Percentiles rank a stretch among this genome's conserved stretches.
These are phyloP conservation scores for Nanger granti DNA, from an alignment of 2,113 vertebrate species.

Conservation along the genomic window DNA sequence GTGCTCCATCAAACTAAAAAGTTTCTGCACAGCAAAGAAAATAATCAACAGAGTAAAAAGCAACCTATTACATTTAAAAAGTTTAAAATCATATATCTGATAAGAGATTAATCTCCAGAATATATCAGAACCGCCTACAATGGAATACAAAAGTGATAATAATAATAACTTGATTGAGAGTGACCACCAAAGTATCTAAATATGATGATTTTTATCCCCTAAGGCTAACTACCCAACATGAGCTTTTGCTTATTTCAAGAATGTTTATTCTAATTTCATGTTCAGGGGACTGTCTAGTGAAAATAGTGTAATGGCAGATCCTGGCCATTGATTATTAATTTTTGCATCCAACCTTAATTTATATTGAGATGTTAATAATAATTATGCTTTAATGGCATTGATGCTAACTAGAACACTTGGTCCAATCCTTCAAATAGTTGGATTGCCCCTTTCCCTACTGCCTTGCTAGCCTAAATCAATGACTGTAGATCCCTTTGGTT, in stretches of 20 bases:
- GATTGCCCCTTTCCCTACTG: background rate
- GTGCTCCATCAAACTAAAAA: background rate
- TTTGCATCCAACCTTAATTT: background rate
- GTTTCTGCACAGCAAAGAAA: background rate
- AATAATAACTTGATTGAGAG: background rate
- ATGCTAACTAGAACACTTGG: background rate
- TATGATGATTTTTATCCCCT: background rate
- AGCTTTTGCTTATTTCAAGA: background rate
- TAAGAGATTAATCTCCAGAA: background rate
- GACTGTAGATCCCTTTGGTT: background rate
- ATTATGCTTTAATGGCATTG: background rate
- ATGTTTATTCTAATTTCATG: background rate
- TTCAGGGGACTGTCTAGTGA: background rate
- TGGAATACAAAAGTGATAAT: background rate
- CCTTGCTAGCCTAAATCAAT: background rate
- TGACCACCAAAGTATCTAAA: background rate
- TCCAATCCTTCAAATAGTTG: background rate
- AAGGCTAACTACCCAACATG: background rate
- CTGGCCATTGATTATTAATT: background rate
- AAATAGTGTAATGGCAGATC: background rate
- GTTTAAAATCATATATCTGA: background rate
- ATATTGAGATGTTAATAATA: background rate
- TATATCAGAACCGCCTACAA: background rate
- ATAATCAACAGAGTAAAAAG: background rate
- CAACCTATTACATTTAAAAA: background rate